phyloP scores from a whole-genome alignment of 2,888 invertebrate species.

The Cynaeus angustus region DNA sequence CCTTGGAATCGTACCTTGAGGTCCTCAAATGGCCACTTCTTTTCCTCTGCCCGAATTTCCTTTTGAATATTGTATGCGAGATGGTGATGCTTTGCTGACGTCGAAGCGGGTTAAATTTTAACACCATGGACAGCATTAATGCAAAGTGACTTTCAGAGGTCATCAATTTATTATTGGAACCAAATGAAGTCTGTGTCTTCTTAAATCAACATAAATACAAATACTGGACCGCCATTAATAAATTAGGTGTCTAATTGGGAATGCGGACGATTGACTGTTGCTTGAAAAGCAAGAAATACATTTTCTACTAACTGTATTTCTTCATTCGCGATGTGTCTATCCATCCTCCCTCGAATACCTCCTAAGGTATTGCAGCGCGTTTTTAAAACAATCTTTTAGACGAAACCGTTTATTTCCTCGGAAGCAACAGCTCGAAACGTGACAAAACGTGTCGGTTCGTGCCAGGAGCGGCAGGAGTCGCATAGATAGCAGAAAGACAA shows the following conservation, averaged over 20 bases:
- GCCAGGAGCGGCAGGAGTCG: conserved; percentile 46
- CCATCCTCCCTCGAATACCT: background rate
- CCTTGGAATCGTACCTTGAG: conserved; percentile 45
- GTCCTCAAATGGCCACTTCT: conserved; percentile 37
- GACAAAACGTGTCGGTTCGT: conserved; percentile 42
- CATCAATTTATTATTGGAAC: no score
- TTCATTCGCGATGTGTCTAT: no score
- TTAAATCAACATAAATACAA: no score
- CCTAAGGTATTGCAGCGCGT: conserved; percentile 11
- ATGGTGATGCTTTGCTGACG: conserved; percentile 46
- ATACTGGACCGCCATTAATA: no score
- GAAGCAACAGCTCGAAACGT: conserved; percentile 48
- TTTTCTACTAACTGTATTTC: no score
- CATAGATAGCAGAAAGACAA: conserved; percentile 44
- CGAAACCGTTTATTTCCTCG: conserved; percentile 38
- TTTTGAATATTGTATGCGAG: conserved; percentile 48
- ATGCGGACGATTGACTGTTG: no score
- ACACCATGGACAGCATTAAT: no score
- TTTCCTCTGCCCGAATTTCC: conserved; percentile 36
- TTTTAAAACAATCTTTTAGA: conserved; percentile 43
- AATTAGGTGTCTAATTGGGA: no score
- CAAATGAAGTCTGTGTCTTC: no score
- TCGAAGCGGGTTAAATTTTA: no score
- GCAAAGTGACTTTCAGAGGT: no score
- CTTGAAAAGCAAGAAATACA: no score